Percentiles rank a stretch among this genome's conserved stretches.
These are phyloP conservation scores for Sternotherus odoratus DNA, from an alignment of 2,797 vertebrate species.

Conservation along the genomic window DNA sequence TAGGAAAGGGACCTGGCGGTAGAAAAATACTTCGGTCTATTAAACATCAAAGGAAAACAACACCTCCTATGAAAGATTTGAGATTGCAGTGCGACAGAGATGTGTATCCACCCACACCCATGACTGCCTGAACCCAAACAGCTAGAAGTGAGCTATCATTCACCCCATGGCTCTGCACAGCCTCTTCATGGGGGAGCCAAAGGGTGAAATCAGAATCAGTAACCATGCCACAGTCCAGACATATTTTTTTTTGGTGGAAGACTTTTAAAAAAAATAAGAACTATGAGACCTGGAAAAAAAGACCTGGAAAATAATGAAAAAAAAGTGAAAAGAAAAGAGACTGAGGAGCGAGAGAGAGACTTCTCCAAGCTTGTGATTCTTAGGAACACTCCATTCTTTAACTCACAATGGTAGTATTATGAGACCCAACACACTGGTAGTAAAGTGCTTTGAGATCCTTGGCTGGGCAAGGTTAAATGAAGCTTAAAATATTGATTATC, in stretches of 20 bases:
- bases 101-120: neutral
- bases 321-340: neutral
- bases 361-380: neutral
- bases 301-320: neutral
- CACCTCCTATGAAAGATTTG: neutral
- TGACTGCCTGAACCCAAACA: neutral
- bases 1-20: neutral
- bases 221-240: neutral
- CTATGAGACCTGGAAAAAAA: neutral
- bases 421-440: neutral
- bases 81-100: neutral
- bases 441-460: neutral
- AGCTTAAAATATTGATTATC: neutral
- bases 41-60: neutral
- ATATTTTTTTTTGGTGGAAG: neutral
- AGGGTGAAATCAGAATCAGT: fast-evolving
- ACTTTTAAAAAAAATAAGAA: neutral
- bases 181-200: neutral
- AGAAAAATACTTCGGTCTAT: neutral
- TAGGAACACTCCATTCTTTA: neutral
- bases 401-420: neutral
- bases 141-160: neutral
- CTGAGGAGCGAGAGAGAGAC: neutral
- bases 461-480: neutral
- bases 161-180: neutral